Percentiles rank a stretch among this genome's conserved stretches.
These are phyloP conservation scores for Anastrepha obliqua DNA, from an alignment of 1,140 invertebrate genomes.

Conservation along the genomic window DNA sequence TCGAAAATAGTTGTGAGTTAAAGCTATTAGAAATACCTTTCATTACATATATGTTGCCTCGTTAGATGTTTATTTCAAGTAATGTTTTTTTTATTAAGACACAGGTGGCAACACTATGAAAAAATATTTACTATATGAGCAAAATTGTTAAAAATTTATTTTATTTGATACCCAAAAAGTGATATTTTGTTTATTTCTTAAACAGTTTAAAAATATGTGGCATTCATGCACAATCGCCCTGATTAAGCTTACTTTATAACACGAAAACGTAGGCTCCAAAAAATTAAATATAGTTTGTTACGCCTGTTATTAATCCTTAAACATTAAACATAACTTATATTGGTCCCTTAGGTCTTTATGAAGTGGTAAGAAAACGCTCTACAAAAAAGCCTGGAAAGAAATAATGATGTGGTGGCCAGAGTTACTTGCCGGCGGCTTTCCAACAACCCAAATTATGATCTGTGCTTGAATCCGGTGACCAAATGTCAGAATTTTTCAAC, in stretches of 20 bases:
- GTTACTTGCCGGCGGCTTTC: conserved; percentile 83
- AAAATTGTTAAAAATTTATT: no score
- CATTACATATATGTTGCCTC: no score
- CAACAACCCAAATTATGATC: conserved; percentile 90
- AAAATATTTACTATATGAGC: no score
- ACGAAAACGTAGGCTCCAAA: neutral
- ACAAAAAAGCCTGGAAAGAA: no score
- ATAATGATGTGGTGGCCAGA: neutral
- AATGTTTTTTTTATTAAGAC: no score
- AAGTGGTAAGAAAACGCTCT: neutral
- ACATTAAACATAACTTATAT: conserved; percentile 19
- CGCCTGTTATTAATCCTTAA: neutral
- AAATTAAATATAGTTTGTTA: neutral
- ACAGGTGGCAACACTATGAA: no score
- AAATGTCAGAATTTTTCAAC: conserved; percentile 89
- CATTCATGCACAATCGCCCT: neutral
- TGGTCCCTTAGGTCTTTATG: neutral
- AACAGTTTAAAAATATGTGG: neutral
- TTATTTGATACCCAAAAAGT: no score
- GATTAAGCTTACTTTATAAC: neutral
- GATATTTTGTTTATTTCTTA: no score
- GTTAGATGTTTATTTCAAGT: no score
- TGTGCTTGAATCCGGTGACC: conserved; percentile 92
- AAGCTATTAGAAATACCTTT: no score
- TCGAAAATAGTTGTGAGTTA: no score